A percentile compares a stretch with the other conserved stretches of the same genome.
Conservation (phyloP, 2,113 vertebrate genomes). For the Lycocorax pyrrhopterus region DNA sequence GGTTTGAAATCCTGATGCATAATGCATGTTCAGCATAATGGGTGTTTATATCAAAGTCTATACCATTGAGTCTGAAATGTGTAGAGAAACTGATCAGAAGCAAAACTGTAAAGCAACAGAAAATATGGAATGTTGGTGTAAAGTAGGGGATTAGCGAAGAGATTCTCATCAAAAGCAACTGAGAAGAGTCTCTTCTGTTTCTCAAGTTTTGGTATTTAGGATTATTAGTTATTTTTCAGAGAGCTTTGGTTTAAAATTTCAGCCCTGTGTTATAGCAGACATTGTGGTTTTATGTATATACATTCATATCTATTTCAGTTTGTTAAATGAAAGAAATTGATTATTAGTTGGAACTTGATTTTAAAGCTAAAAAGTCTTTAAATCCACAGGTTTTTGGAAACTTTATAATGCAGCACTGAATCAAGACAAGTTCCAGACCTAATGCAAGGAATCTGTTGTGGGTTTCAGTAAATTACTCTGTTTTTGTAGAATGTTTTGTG, state of each 20-base stretch:
- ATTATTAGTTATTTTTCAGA: background rate
- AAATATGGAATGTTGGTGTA: background rate
- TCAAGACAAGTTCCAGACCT: background rate
- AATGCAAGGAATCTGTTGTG: background rate
- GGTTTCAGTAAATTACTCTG: background rate
- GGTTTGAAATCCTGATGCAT: background rate
- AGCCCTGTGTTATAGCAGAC: background rate
- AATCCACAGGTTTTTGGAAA: background rate
- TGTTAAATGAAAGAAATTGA: background rate
- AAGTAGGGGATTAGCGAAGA: background rate
- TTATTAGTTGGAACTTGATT: background rate
- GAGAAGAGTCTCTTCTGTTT: background rate
- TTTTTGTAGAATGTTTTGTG: background rate
- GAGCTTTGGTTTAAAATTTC: background rate
- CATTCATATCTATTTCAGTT: background rate
- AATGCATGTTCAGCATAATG: background rate
- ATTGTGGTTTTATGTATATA: background rate
- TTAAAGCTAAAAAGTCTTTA: background rate
- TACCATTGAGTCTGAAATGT: background rate
- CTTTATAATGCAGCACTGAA: background rate
- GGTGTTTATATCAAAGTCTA: background rate
- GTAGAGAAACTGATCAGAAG: background rate
- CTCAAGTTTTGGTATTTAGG: background rate
- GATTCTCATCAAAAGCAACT: background rate
- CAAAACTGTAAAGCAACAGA: background rate